These are phyloP conservation scores for Poecilobothrus nobilitatus DNA, from an alignment of 2,888 invertebrate species.

Conservation along the genomic window DNA sequence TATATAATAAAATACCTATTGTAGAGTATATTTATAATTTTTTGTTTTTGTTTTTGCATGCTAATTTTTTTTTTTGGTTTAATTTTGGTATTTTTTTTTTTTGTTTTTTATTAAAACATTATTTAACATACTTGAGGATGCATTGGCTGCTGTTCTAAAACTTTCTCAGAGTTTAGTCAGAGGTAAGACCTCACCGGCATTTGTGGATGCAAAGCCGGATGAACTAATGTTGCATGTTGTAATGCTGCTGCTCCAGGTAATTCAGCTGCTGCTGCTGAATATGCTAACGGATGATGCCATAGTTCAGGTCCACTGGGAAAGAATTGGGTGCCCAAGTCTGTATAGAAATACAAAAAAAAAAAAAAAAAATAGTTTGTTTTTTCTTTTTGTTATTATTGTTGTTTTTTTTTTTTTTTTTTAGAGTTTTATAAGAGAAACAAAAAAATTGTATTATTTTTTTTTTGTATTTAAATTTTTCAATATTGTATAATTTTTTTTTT, in stretches of 20 bases:
- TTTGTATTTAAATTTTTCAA: too few relatives aligned
- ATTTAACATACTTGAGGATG: conserved; percentile 40
- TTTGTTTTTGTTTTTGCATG: too few relatives aligned
- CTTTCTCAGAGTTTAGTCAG: conserved; percentile 77
- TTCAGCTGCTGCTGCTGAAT: conserved; percentile 69
- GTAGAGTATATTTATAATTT: too few relatives aligned
- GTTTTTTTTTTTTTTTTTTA: too few relatives aligned
- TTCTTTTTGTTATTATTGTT: too few relatives aligned
- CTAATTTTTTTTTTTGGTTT: too few relatives aligned
- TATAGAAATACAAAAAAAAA: conserved; percentile 28
- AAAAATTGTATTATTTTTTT: too few relatives aligned
- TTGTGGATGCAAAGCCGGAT: conserved; percentile 96
- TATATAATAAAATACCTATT: too few relatives aligned
- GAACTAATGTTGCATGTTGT: conserved; percentile 84
- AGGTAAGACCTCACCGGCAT: conserved; percentile 95
- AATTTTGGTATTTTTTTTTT: too few relatives aligned
- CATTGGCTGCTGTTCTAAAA: conserved; percentile 45
- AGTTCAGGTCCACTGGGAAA: conserved; percentile 90
- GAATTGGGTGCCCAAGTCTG: conserved; percentile 93
- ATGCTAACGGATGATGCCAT: conserved; percentile 86
- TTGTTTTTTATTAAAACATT: too few relatives aligned
- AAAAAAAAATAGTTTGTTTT: neutral
- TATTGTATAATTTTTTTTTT: too few relatives aligned
- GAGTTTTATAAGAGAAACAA: too few relatives aligned
- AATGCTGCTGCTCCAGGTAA: conserved; percentile 70